phyloP scores from a whole-genome alignment of 2,888 invertebrate genomes.

The Imbricaverruca yamaguchii region DNA sequence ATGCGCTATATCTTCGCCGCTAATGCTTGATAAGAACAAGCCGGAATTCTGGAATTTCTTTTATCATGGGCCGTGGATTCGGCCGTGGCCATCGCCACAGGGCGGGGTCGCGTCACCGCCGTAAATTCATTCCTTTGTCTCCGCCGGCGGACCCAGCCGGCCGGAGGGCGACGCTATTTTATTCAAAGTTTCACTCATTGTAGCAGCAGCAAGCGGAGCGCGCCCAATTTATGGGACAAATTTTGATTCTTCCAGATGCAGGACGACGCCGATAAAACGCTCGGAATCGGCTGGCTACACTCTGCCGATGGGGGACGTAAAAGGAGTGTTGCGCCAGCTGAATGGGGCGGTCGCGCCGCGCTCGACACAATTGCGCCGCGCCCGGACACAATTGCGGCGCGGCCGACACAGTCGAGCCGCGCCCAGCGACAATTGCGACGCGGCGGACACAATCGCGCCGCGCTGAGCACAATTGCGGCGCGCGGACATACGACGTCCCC shows the following conservation, averaged over 20 bases:
- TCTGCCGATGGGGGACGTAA: background rate
- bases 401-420: background rate
- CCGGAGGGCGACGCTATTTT: background rate
- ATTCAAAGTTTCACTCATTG: slow-evolving; percentile 20
- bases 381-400: background rate
- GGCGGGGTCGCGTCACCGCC: background rate
- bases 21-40: slow-evolving; percentile 10
- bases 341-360: background rate
- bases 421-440: background rate
- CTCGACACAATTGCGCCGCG: background rate
- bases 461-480: background rate
- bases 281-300: background rate
- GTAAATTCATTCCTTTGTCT: slow-evolving; percentile 19
- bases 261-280: slow-evolving; percentile 11
- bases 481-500: background rate
- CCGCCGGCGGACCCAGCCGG: background rate
- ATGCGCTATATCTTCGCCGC: background rate
- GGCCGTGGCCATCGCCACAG: background rate
- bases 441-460: background rate
- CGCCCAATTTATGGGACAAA: slow-evolving; percentile 15
- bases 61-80: slow-evolving; percentile 11
- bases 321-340: background rate
- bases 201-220: background rate
- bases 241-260: slow-evolving; percentile 15
- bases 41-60: slow-evolving; percentile 1